These are phyloP conservation scores for Spheniscus humboldti DNA, from an alignment of 2,797 vertebrate genomes.

Conservation along the genomic window DNA sequence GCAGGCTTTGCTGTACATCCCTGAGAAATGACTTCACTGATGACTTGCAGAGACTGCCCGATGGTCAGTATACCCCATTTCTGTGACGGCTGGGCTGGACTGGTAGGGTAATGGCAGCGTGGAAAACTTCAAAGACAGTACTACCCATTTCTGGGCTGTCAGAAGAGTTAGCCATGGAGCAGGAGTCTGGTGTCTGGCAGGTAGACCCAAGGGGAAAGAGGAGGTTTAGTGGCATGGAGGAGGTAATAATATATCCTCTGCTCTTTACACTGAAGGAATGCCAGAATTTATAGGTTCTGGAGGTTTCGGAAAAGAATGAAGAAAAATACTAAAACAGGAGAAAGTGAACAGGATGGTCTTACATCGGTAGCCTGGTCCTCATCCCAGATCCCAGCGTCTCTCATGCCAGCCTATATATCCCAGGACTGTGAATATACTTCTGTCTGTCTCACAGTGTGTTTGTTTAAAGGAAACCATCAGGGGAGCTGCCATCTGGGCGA, in stretches of 20 bases:
- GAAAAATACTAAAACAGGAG: not conserved
- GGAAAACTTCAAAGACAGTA: not conserved
- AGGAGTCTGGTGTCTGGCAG: not conserved
- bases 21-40: not conserved
- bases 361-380: not conserved
- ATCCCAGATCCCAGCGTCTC: not conserved
- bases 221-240: not conserved
- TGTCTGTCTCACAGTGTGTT: not conserved
- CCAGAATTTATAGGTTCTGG: not conserved
- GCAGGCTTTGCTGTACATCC: not conserved
- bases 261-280: not conserved
- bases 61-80: not conserved
- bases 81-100: not conserved
- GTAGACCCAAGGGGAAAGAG: not conserved
- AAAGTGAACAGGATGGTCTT: not conserved
- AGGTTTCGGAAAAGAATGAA: not conserved
- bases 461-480: not conserved
- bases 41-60: not conserved
- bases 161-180: not conserved
- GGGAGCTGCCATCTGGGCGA: not conserved
- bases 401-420: not conserved
- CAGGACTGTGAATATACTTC: not conserved
- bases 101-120: not conserved
- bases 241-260: not conserved
- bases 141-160: not conserved